phyloP scores from a whole-genome alignment of 2,797 vertebrate genomes.

The Fundulus diaphanus region DNA sequence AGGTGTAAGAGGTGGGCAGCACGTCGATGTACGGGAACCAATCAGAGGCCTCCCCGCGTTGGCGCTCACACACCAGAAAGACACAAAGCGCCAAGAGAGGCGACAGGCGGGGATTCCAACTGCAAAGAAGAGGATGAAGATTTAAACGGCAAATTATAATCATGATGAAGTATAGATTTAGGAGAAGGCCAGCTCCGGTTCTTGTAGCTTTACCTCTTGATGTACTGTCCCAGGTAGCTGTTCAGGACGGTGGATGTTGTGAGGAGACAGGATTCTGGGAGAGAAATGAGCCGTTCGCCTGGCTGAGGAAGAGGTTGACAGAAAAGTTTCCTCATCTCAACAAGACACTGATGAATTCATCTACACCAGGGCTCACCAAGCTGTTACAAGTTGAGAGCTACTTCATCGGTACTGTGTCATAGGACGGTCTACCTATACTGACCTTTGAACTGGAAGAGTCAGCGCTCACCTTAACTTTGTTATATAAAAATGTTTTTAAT shows the following conservation, averaged over 20 bases:
- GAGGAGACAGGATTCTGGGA: constrained; percentile 92
- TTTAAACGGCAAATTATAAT: background rate
- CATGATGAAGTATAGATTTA: accelerated
- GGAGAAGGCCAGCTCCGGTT: too few species aligned
- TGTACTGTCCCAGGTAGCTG: constrained; percentile 86
- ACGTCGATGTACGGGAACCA: constrained; percentile 91
- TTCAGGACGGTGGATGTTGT: constrained; percentile 88
- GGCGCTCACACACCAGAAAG: constrained; percentile 89
- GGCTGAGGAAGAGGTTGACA: constrained; percentile 65
- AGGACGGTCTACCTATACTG: too few species aligned
- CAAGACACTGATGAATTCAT: background rate
- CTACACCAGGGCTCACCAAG: too few species aligned
- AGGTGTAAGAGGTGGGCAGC: constrained; percentile 88
- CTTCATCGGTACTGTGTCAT: too few species aligned
- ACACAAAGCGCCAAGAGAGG: constrained; percentile 88
- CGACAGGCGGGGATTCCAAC: constrained; percentile 87
- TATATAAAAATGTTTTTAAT: too few species aligned
- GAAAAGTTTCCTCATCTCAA: background rate
- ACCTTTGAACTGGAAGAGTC: too few species aligned
- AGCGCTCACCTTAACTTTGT: too few species aligned
- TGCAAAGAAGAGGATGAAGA: constrained; percentile 48
- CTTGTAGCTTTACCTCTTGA: constrained; percentile 78
- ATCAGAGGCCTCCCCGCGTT: constrained; percentile 77
- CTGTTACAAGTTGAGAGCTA: too few species aligned
- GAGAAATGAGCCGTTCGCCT: constrained; percentile 85